A percentile compares a stretch with the other conserved stretches of the same genome.
phyloP scores from a whole-genome alignment of 1,140 invertebrate species.

The Brachionus angularis region DNA sequence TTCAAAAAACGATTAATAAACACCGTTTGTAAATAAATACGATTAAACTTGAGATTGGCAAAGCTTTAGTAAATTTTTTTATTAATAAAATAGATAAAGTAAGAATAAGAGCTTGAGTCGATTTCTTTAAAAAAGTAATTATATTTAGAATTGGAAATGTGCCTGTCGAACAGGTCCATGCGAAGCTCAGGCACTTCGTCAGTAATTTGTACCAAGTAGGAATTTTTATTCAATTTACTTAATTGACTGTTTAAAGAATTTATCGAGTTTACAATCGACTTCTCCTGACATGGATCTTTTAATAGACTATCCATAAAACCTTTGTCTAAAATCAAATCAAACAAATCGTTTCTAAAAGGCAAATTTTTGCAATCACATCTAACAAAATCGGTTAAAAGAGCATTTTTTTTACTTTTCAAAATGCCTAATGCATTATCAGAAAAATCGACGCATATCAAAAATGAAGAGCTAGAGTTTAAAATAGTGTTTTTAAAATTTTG shows the following conservation, averaged over 20 bases:
- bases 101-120: neutral
- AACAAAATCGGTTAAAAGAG: neutral
- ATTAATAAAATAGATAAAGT: conserved; percentile 36
- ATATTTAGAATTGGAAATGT: no score
- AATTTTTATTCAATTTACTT: conserved; percentile 44
- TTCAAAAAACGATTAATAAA: neutral
- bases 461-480: no score
- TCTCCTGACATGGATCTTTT: conserved; percentile 45
- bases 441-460: conserved; percentile 26
- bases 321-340: conserved; percentile 49
- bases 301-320: conserved; percentile 50
- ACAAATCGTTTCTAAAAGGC: conserved; percentile 45
- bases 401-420: neutral
- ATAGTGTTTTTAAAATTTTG: neutral
- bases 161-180: conserved; percentile 7
- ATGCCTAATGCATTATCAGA: conserved; percentile 35
- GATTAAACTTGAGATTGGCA: neutral
- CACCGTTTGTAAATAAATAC: neutral
- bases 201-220: conserved; percentile 48
- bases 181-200: conserved; percentile 50
- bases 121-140: conserved; percentile 38
- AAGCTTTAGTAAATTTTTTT: conserved; percentile 1
- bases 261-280: conserved; percentile 37
- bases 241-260: conserved; percentile 46
- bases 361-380: conserved; percentile 45